Conservation (phyloP, 2,113 vertebrate species). For the Microtus montanus region DNA sequence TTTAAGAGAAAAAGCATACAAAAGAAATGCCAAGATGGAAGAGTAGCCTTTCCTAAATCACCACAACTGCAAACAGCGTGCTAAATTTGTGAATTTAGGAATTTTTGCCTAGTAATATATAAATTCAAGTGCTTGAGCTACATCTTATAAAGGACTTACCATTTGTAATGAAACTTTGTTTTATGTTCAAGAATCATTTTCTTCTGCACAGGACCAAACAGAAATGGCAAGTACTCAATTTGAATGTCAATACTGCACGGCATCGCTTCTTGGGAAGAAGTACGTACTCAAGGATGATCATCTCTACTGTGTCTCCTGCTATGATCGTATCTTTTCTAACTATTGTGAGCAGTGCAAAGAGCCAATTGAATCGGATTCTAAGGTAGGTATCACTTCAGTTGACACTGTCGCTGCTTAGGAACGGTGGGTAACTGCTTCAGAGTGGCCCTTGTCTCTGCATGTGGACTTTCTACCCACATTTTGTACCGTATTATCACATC, state of each 20-base stretch:
- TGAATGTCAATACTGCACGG: slow-evolving; percentile 94
- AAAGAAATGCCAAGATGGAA: not conserved
- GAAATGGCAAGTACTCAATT: slow-evolving; percentile 88
- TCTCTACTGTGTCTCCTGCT: slow-evolving; percentile 93
- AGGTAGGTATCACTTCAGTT: slow-evolving; percentile 85
- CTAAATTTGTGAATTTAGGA: not conserved
- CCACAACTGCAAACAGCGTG: not conserved
- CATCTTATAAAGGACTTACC: not conserved
- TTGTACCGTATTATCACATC: not conserved
- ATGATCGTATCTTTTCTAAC: slow-evolving; percentile 93
- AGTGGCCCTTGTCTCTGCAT: not conserved
- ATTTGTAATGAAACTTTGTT: slow-evolving; percentile 23
- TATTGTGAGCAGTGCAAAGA: slow-evolving; percentile 92
- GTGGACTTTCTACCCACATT: not conserved
- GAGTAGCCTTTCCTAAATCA: slow-evolving; percentile 14
- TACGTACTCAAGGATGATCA: slow-evolving; percentile 92
- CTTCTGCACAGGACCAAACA: slow-evolving; percentile 47
- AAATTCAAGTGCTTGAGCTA: not conserved
- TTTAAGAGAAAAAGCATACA: not conserved
- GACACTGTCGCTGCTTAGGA: not conserved
- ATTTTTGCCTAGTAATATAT: slow-evolving; percentile 16
- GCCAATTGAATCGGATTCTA: slow-evolving; percentile 91
- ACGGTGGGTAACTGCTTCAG: not conserved
- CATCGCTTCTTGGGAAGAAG: slow-evolving; percentile 93
- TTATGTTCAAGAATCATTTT: slow-evolving; percentile 36